Evolutionary conservation across 1,140 invertebrate species (phyloP).

Genomic region (Bacillus rossius): DNA sequence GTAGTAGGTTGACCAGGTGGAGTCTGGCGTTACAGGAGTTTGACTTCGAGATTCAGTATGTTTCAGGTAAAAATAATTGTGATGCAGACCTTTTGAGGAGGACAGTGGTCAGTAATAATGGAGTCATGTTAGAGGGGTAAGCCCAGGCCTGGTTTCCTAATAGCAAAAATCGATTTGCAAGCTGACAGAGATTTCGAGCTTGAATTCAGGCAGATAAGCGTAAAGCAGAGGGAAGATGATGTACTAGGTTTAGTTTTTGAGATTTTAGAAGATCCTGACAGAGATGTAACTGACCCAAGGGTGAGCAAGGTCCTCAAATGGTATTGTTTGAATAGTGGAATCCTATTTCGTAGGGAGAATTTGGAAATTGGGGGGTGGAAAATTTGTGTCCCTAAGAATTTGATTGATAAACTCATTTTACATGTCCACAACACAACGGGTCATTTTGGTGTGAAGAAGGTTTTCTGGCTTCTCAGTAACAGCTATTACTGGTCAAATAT

Average conservation of each 20-base stretch:
- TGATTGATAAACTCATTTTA: neutral
- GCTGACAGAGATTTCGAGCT: neutral
- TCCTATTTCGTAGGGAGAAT: neutral
- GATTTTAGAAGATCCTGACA: neutral
- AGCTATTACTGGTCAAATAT: neutral
- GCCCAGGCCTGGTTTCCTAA: neutral
- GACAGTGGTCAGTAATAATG: neutral
- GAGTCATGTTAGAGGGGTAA: neutral
- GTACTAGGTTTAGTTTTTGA: neutral
- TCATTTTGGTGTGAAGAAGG: neutral
- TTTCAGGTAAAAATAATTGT: constrained; percentile 32
- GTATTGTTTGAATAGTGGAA: neutral
- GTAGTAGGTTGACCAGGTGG: constrained; percentile 41
- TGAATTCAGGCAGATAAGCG: neutral
- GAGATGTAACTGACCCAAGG: neutral
- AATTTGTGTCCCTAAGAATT: neutral
- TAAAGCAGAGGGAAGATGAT: neutral
- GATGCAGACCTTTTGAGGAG: constrained; percentile 30
- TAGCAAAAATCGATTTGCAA: neutral
- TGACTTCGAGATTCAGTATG: constrained; percentile 36
- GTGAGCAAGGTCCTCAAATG: neutral
- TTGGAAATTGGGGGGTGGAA: neutral
- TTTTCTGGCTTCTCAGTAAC: neutral
- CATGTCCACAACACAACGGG: neutral
- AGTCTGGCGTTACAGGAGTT: constrained; percentile 37